Evolutionary conservation across 2,888 invertebrate genomes (phyloP).

Genomic region (Drosophila melanosoma): DNA sequence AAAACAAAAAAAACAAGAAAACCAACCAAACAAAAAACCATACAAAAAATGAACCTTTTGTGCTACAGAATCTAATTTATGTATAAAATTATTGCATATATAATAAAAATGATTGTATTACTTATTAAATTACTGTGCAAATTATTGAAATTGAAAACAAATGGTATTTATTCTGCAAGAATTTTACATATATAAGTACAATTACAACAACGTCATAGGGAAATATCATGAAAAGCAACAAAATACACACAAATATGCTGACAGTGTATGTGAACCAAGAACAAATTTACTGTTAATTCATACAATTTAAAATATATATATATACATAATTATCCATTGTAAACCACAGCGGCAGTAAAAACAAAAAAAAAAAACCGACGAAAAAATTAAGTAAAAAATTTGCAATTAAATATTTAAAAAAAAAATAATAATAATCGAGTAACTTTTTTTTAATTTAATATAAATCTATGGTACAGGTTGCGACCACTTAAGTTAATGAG

Average conservation of each 20-base stretch:
- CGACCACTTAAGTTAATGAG: not conserved
- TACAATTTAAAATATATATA: slow-evolving; percentile 19
- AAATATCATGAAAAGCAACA: slow-evolving; percentile 19
- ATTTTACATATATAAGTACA: slow-evolving; percentile 28
- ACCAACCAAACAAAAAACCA: slow-evolving; percentile 2
- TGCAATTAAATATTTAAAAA: slow-evolving; percentile 26
- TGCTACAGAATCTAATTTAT: slow-evolving; percentile 61
- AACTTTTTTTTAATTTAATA: not conserved
- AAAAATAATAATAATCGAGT: not conserved
- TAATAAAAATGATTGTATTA: slow-evolving; percentile 45
- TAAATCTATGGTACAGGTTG: not conserved
- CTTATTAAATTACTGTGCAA: slow-evolving; percentile 34
- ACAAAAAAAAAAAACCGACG: not conserved
- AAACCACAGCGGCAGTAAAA: slow-evolving; percentile 20
- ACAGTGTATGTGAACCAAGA: slow-evolving; percentile 38
- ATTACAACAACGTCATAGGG: slow-evolving; percentile 7
- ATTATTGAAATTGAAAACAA: slow-evolving; percentile 25
- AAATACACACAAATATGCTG: slow-evolving; percentile 22
- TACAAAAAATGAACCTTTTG: slow-evolving; percentile 35
- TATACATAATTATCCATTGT: slow-evolving; percentile 23
- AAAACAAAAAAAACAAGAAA: slow-evolving; percentile 1
- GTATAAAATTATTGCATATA: slow-evolving; percentile 58
- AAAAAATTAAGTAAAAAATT: slow-evolving; percentile 21
- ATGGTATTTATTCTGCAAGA: slow-evolving; percentile 39
- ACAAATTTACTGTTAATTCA: slow-evolving; percentile 46